phyloP scores from a whole-genome alignment of 2,113 vertebrate species.

The Ammodytes dubius region DNA sequence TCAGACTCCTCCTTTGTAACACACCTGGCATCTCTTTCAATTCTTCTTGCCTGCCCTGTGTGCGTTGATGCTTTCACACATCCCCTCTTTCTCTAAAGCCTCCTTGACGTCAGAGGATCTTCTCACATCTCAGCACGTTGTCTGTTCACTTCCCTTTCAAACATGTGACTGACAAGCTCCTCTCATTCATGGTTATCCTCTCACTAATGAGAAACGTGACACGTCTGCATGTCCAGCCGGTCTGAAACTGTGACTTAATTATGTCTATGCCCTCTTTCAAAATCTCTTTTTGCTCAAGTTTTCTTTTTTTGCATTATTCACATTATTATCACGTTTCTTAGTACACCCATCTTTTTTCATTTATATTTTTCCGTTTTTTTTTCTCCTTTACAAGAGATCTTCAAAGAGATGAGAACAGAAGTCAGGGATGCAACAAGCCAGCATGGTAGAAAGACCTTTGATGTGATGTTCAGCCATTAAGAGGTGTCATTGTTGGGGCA shows the following conservation, averaged over 20 bases:
- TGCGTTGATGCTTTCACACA: constrained; percentile 41
- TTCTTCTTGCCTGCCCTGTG: neutral
- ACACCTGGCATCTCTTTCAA: constrained; percentile 14
- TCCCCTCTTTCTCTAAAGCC: neutral
- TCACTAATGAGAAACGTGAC: constrained; percentile 10
- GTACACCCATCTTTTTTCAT: neutral
- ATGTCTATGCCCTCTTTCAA: neutral
- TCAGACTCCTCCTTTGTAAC: constrained; percentile 1
- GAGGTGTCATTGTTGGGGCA: neutral
- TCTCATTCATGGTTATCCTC: constrained; percentile 17
- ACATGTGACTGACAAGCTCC: neutral
- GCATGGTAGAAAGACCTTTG: constrained; percentile 13
- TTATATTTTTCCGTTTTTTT: neutral
- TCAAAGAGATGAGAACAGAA: constrained; percentile 36
- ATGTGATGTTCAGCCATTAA: constrained; percentile 2
- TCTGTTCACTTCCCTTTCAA: neutral
- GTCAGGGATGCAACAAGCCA: neutral
- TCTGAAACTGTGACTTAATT: constrained; percentile 1
- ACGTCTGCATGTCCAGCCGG: neutral
- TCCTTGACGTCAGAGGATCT: constrained; percentile 30
- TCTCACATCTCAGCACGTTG: neutral
- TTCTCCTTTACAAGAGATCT: neutral
- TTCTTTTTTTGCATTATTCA: neutral
- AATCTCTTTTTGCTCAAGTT: neutral
- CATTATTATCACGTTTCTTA: neutral